Evolutionary conservation across 1,140 invertebrate species (phyloP).

Genomic region (Planococcus citri): DNA sequence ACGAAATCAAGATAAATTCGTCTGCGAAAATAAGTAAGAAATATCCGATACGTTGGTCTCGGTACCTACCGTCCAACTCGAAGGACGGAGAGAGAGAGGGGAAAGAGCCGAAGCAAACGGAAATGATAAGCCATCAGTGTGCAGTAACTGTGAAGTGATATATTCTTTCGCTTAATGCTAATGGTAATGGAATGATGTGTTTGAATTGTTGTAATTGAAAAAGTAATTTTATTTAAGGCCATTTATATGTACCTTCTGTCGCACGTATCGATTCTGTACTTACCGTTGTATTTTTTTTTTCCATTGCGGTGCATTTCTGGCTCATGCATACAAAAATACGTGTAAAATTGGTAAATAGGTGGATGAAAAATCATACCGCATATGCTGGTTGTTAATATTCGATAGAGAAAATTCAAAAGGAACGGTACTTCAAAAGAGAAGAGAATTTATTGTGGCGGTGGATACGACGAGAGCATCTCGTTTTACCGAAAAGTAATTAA

Average conservation of each 20-base stretch:
- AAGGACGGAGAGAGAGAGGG: too few species aligned
- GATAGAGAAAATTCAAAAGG: background rate
- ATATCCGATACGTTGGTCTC: background rate
- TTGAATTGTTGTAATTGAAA: background rate
- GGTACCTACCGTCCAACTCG: too few species aligned
- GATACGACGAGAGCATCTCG: background rate
- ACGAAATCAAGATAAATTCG: background rate
- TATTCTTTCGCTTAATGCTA: background rate
- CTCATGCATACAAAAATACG: too few species aligned
- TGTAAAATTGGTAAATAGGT: too few species aligned
- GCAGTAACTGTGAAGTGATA: background rate
- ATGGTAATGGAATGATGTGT: background rate
- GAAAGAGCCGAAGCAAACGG: background rate
- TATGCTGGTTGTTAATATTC: too few species aligned
- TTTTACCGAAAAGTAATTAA: conserved; percentile 19
- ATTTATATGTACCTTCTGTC: too few species aligned
- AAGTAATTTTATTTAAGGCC: background rate
- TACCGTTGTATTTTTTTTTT: too few species aligned
- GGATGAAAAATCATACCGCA: too few species aligned
- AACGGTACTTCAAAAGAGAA: conserved; percentile 11
- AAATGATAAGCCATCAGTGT: background rate
- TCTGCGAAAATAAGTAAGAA: background rate
- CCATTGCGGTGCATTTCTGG: too few species aligned
- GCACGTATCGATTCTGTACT: too few species aligned
- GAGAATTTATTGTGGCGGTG: conserved; percentile 10